These are phyloP conservation scores for Flexamia atlantica DNA, from an alignment of 2,888 invertebrate genomes.

Conservation along the genomic window DNA sequence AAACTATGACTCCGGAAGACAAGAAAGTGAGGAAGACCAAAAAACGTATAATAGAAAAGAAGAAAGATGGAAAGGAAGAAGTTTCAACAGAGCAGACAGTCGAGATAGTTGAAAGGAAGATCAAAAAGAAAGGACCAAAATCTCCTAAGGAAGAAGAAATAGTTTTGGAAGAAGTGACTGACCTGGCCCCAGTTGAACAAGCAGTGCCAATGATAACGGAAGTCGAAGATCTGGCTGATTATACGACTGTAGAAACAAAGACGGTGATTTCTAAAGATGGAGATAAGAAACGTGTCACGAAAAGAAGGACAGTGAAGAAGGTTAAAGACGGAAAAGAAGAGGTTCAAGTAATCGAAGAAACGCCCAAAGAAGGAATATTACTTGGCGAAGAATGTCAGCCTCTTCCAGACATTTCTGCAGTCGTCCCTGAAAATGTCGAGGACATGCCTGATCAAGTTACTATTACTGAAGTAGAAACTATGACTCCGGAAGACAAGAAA, in stretches of 20 bases:
- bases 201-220: constrained; percentile 75
- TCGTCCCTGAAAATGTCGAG: constrained; percentile 59
- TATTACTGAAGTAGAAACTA: constrained; percentile 64
- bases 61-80: constrained; percentile 62
- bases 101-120: constrained; percentile 9
- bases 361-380: constrained; percentile 53
- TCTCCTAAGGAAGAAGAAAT: constrained; percentile 64
- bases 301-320: constrained; percentile 62
- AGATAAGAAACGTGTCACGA: constrained; percentile 62
- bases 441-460: constrained; percentile 62
- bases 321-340: constrained; percentile 66
- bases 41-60: constrained; percentile 66
- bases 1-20: constrained; percentile 70
- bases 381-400: constrained; percentile 35
- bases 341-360: constrained; percentile 63
- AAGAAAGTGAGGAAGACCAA: constrained; percentile 60
- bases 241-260: constrained; percentile 65
- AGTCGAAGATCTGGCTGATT: constrained; percentile 70
- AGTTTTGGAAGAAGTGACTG: constrained; percentile 61
- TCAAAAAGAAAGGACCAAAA: constrained; percentile 19
- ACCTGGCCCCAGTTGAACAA: constrained; percentile 70
- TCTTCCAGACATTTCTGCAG: constrained; percentile 30
- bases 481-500: constrained; percentile 69
- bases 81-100: constrained; percentile 46
- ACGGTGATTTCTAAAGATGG: constrained; percentile 68